A percentile compares a stretch with the other conserved stretches of the same genome.
Evolutionary conservation across 1,140 invertebrate genomes (phyloP).

Genomic region (Orussus abietinus): DNA sequence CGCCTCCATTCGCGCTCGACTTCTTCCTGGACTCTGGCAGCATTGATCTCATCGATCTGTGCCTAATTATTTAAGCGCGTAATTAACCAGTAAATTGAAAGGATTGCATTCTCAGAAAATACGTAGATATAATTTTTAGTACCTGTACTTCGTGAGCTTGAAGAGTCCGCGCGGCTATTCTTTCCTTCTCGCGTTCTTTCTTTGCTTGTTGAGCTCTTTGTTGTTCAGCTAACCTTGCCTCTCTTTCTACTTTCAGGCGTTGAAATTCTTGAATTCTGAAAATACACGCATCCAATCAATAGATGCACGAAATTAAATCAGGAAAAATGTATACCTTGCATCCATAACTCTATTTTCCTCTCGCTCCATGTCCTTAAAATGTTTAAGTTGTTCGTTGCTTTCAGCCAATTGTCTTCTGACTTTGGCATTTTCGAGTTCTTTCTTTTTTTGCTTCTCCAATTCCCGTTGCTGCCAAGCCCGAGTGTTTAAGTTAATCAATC

Average conservation of each 20-base stretch:
- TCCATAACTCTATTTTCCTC: constrained; percentile 62
- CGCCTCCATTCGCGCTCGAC: constrained; percentile 56
- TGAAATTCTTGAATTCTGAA: constrained; percentile 59
- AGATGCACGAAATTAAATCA: too few species aligned
- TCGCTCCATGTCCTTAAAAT: constrained; percentile 55
- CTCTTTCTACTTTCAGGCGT: constrained; percentile 56
- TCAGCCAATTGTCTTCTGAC: constrained; percentile 55
- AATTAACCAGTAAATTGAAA: constrained; percentile 10
- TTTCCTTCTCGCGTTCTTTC: constrained; percentile 51
- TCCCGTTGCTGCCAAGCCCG: constrained; percentile 56
- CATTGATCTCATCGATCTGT: constrained; percentile 56
- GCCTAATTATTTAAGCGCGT: constrained; percentile 23
- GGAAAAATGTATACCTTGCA: too few species aligned
- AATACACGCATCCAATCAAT: too few species aligned
- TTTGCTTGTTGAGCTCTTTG: constrained; percentile 40
- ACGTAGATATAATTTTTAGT: too few species aligned
- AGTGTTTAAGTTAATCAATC: constrained; percentile 57
- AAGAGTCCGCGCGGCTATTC: constrained; percentile 45
- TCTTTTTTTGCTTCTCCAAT: constrained; percentile 42
- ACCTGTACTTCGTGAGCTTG: constrained; percentile 46
- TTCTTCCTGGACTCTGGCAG: constrained; percentile 54
- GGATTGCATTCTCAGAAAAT: neutral
- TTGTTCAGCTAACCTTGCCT: constrained; percentile 48
- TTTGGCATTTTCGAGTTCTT: constrained; percentile 42
- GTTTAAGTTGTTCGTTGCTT: constrained; percentile 56